These are phyloP conservation scores for Lytechinus variegatus DNA, from an alignment of 35 echinoderm and acorn worm species.

Conservation along the genomic window DNA sequence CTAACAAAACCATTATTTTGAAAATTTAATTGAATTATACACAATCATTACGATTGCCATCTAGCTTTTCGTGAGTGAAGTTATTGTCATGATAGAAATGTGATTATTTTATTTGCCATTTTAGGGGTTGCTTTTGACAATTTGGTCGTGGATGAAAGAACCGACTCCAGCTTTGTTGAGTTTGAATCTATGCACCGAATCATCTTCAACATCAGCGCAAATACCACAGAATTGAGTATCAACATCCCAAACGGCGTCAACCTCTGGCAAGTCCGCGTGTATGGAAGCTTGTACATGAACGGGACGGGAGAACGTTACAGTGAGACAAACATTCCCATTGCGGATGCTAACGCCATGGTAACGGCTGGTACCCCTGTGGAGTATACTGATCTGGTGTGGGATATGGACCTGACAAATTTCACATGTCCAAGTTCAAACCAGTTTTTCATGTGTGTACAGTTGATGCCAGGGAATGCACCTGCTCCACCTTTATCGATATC, in stretches of 20 bases:
- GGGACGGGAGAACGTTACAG: slow-evolving; percentile 42
- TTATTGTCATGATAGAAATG: not conserved
- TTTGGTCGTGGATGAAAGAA: not conserved
- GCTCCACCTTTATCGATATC: slow-evolving; percentile 16
- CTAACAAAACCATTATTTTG: too few species aligned
- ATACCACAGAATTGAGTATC: not conserved
- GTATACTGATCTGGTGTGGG: not conserved
- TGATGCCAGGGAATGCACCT: not conserved
- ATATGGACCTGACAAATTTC: slow-evolving; percentile 38
- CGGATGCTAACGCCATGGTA: not conserved
- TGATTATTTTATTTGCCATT: not conserved
- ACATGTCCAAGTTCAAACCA: slow-evolving; percentile 2
- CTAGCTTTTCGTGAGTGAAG: not conserved
- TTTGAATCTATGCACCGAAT: slow-evolving; percentile 21
- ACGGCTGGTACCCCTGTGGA: not conserved
- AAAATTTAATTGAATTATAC: too few species aligned
- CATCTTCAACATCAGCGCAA: slow-evolving; percentile 7
- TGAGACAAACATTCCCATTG: not conserved
- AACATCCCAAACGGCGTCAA: not conserved
- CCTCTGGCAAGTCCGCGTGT: slow-evolving; percentile 32
- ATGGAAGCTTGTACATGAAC: not conserved
- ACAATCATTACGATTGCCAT: too few species aligned
- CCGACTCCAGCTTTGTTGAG: slow-evolving; percentile 27
- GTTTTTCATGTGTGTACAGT: slow-evolving; percentile 56
- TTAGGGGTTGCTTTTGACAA: not conserved